Conservation (phyloP, 2,113 vertebrate species). For the Caranx ignobilis region DNA sequence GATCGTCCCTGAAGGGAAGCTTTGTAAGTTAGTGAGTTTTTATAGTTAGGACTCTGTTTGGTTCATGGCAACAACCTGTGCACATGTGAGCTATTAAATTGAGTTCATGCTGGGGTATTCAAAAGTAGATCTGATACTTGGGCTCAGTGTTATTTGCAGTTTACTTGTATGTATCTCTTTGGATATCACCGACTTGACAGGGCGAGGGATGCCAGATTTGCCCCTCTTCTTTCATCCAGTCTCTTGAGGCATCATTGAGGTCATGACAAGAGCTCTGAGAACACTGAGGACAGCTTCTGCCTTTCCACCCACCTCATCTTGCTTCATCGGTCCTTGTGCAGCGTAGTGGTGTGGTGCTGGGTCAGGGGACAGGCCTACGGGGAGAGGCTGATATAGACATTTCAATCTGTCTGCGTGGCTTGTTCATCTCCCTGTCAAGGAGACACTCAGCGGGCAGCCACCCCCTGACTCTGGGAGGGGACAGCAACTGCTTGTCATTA, state of each 20-base stretch:
- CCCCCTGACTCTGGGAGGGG: conserved; percentile 59
- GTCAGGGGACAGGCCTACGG: conserved; percentile 51
- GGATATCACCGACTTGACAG: conserved; percentile 25
- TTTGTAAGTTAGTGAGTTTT: not conserved
- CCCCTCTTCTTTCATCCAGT: not conserved
- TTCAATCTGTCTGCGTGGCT: conserved; percentile 65
- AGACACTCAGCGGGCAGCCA: conserved; percentile 55
- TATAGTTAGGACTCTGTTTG: not conserved
- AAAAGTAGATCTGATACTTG: not conserved
- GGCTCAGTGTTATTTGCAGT: not conserved
- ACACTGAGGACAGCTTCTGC: conserved; percentile 26
- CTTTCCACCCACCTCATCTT: conserved; percentile 33
- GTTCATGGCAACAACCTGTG: not conserved
- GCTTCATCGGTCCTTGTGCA: conserved; percentile 48
- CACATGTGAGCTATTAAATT: not conserved
- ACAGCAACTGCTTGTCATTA: conserved; percentile 63
- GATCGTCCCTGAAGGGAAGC: conserved; percentile 32
- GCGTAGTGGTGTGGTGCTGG: conserved; percentile 30
- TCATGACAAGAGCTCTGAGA: conserved; percentile 48
- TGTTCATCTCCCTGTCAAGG: conserved; percentile 59
- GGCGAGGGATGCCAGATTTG: not conserved
- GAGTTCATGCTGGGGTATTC: not conserved
- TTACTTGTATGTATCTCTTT: conserved; percentile 4
- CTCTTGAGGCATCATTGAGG: conserved; percentile 41
- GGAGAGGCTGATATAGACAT: conserved; percentile 61